Base-by-base conservation (phyloP, 1,140 invertebrate species). In the Drosophila auraria region DNA sequence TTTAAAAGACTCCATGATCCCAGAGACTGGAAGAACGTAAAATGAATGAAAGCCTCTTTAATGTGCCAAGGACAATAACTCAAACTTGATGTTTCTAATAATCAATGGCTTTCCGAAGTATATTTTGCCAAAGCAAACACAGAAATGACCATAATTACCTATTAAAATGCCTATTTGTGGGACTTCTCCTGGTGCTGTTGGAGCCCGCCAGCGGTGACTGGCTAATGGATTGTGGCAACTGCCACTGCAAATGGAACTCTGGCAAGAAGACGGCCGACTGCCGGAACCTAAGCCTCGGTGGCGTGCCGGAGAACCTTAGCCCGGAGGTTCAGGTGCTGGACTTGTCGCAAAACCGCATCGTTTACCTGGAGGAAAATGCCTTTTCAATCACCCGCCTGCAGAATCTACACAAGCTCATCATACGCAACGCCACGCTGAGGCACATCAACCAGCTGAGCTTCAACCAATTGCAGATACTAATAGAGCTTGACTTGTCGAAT, bases 251-350 rank as follows among this genome's bases (percentile, higher is more conserved):
- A 71, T 97, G 96, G 96, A 94, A 95, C 5, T 96, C 95, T 36
- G 97, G 97, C 4, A 97, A 96, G 90, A 97, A 96, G 89, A 96
- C 95, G 14, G 97, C 97, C 0, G 96, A 97, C 66, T 98, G 97
- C 83, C 94, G 94, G 11, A 93, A 94, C n/a, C 93, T 94, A 25
- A 93, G 94, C 20, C 94, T 96, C 14, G 94, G 94, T 79, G 92
- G 95, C 57, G 95, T 98, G 59, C 97, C 97, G 0, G 93, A 93
- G 27, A 94, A 94, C 15, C 92, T 97, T 0, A 97, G 95, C 69
- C 87, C 94, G 2, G 96, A 97, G 83, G 95, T 97, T n/a, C 96
- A 97, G 87, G 95, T 94, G 58, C 93, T 98, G 14, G 96, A 97
- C 87, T 93, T 98, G 5, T 95, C 95, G 7, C 94, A 94, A 20